A percentile compares a stretch with the other conserved stretches of the same genome.
Evolutionary conservation across 2,113 vertebrate species (phyloP).

Genomic region (Leiothrix lutea): DNA sequence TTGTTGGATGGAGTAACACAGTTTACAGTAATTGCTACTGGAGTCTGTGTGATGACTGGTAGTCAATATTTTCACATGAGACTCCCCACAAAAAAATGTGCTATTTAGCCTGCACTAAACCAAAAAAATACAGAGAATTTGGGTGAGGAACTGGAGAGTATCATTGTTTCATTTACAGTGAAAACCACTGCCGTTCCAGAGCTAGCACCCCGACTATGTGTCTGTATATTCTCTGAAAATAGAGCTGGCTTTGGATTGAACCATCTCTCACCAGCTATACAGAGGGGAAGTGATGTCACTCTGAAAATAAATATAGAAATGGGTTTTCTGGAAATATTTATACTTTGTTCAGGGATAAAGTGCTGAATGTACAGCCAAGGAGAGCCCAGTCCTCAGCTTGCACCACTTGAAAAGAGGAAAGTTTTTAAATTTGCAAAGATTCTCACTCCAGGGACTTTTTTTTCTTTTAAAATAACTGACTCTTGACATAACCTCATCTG

Average conservation of each 20-base stretch:
- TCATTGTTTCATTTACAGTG: background rate
- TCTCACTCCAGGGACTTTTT: background rate
- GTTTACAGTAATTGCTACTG: conserved; percentile 59
- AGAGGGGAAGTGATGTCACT: conserved; percentile 53
- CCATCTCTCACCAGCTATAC: background rate
- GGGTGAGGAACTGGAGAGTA: background rate
- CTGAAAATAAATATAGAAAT: conserved; percentile 63
- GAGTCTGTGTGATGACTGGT: background rate
- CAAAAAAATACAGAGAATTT: background rate
- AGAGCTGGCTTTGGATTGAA: background rate
- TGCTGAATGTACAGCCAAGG: conserved; percentile 40
- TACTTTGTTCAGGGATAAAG: conserved; percentile 18
- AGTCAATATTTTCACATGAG: conserved; percentile 40
- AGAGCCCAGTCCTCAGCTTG: conserved; percentile 2
- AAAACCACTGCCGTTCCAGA: background rate
- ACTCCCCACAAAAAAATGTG: conserved; percentile 10
- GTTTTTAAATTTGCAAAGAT: conserved; percentile 28
- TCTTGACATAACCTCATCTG: conserved; percentile 48
- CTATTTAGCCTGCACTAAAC: conserved; percentile 19
- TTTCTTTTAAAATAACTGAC: conserved; percentile 35
- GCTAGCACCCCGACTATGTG: background rate
- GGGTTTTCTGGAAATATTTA: conserved; percentile 58
- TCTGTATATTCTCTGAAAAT: background rate
- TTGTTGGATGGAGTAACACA: conserved; percentile 34
- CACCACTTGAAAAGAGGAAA: conserved; percentile 1